phyloP scores from a whole-genome alignment of 2,888 invertebrate genomes.

The Stenodema calcarata region DNA sequence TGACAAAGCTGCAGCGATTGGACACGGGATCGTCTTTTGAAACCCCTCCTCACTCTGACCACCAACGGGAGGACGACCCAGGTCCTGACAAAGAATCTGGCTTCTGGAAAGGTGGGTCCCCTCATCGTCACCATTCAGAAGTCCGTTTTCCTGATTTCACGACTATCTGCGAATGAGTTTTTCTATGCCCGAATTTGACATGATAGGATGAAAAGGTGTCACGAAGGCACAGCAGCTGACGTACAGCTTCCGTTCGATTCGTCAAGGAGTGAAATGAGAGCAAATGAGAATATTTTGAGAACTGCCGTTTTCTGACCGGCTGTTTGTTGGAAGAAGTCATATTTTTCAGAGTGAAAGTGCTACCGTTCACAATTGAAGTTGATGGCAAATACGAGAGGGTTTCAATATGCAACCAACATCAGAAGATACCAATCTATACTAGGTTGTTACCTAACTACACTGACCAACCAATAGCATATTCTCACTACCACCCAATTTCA shows the following conservation, averaged over 20 bases:
- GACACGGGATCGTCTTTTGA: constrained; percentile 45
- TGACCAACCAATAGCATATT: no score
- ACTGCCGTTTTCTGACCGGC: not conserved
- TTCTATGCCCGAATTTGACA: constrained; percentile 16
- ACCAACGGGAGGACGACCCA: not conserved
- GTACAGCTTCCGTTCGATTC: constrained; percentile 40
- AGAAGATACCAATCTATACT: no score
- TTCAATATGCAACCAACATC: no score
- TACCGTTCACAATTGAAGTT: no score
- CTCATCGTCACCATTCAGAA: constrained; percentile 25
- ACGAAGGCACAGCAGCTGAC: constrained; percentile 10
- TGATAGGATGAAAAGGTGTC: constrained; percentile 35
- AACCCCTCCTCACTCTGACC: constrained; percentile 22
- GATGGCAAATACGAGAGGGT: no score
- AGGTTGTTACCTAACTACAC: no score
- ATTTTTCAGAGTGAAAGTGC: no score
- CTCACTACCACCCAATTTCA: no score
- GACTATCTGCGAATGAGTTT: constrained; percentile 30
- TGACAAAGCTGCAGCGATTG: constrained; percentile 49
- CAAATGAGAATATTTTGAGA: constrained; percentile 16
- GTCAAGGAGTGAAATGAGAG: constrained; percentile 32
- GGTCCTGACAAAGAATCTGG: constrained; percentile 8
- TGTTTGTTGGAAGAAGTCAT: not conserved
- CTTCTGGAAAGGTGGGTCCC: constrained; percentile 31
- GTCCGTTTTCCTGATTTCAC: constrained; percentile 40